Base-by-base conservation (phyloP, 2,888 invertebrate species). In the Hemistola chrysoprasaria region DNA sequence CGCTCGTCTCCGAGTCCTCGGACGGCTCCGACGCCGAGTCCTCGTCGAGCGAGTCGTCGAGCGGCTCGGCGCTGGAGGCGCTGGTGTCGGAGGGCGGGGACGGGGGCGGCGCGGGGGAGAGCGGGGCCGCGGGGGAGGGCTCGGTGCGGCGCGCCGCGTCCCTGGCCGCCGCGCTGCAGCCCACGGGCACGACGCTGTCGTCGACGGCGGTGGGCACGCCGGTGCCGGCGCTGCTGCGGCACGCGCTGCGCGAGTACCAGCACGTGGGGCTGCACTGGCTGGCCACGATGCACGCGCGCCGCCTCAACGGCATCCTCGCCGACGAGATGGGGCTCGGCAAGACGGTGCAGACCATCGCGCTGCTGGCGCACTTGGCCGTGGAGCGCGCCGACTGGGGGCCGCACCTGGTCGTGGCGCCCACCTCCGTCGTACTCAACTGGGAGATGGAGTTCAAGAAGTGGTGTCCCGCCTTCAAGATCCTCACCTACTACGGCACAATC, bases 381-480 rank as follows among this genome's bases (percentile, higher is more conserved):
- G 97, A 97, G 67, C 94, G 94, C 68, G 92, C 91, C 56, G 94
- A 97, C 73, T 99, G 99, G 99, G 99, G 99, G 21, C 99, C 99
- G 37, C 99, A 99, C 91, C 91, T 99, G 11, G 98, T 99, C 57
- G 96, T 99, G 50, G 99, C 99, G 56, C 99, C 99, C 44, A 99
- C 99, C 8, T 98, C 98, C 55, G 99, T 99, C 33, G 98, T 99
- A 95, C 91, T 99, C 48, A 99, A 99, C 88, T 99, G 99, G 99
- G 99, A 99, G 90, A 97, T 99, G 97, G 99, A 99, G 85, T 96
- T 98, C 72, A 99, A 99, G 84, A 99, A 99, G 82, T 99, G 99
- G 99, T 99, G 98, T 81, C 99, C 99, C 0, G 97, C 97, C 34
- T 98, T 99, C 79, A 99, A 99, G 91, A 97, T 99, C 67, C 92